Base-by-base conservation (phyloP, 2,797 vertebrate genomes). In the Discoglossus pictus region DNA sequence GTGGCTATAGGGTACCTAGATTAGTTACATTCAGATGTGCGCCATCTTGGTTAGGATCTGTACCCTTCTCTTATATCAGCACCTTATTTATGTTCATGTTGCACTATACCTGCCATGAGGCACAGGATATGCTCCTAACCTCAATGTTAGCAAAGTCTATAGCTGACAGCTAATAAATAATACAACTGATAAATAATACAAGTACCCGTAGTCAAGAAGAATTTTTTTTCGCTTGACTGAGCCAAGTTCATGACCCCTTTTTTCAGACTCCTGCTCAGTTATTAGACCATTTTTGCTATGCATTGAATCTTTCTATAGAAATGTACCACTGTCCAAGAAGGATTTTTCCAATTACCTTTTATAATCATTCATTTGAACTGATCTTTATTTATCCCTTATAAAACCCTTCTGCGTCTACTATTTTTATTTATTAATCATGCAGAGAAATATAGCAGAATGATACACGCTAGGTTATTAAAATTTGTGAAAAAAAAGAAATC, bases 211-310 rank as follows among this genome's bases (percentile, higher is more conserved):
- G 35, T 25, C 59, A 55, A 39, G 25, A 42, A 21, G 50, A 55
- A 56, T 12, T 2, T 40, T 50, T 55, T 62, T 61, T 11, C 60
- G 50, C 59, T 48, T 70, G 67, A 15, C 18, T 64, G 53, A 64
- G 20, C 53, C 44, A 52, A 38, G 53, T 25, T 42, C 39, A 40
- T 52, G 46, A 64, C 53, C 61, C 47, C 34, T 48, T 55, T 31
- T 58, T 59, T 36, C 68, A 12, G 53, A 44, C 16, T 44, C 20
- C 48, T 59, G 23, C n/a, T 25, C 44, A 71, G 43, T 64, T 71
- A 71, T 56, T 27, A 24, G 20, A 38, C 18, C 7, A 42, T 42
- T 34, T 36, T 59, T 52, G 38, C 25, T 71, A 51, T 63, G 64
- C 61, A 59, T 64, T 42, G 51, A 50, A 56, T 64, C 24, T 6